A percentile compares a stretch with the other conserved stretches of the same genome.
Evolutionary conservation across 2,113 vertebrate species (phyloP).

Genomic region (Centropus bengalensis): DNA sequence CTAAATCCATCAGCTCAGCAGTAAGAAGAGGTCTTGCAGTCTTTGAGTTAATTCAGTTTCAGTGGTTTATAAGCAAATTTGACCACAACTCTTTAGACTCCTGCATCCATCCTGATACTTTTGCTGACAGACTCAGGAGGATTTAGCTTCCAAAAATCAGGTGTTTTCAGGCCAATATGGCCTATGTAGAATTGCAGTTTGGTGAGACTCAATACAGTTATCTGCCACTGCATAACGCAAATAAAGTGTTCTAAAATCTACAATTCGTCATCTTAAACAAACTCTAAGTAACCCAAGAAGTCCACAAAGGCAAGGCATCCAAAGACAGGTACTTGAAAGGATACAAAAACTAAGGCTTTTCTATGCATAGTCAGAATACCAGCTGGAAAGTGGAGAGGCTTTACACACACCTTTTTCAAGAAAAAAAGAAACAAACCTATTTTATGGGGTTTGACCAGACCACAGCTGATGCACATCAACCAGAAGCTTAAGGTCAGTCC

Average conservation of each 20-base stretch:
- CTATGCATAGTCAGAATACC: neutral
- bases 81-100: neutral
- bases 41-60: neutral
- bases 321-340: neutral
- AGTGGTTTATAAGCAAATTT: neutral
- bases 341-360: neutral
- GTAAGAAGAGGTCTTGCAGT: neutral
- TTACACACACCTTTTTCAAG: neutral
- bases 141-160: neutral
- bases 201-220: neutral
- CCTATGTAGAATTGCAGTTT: neutral
- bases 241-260: neutral
- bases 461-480: neutral
- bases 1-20: neutral
- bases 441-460: neutral
- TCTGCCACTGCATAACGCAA: neutral
- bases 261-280: neutral
- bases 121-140: neutral
- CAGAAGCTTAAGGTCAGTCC: neutral
- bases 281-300: neutral
- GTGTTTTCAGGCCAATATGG: conserved; percentile 40
- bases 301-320: neutral
- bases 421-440: neutral
- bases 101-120: neutral
- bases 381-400: neutral